phyloP scores from a whole-genome alignment of 2,888 invertebrate genomes.

The Drosophila buzzatii region DNA sequence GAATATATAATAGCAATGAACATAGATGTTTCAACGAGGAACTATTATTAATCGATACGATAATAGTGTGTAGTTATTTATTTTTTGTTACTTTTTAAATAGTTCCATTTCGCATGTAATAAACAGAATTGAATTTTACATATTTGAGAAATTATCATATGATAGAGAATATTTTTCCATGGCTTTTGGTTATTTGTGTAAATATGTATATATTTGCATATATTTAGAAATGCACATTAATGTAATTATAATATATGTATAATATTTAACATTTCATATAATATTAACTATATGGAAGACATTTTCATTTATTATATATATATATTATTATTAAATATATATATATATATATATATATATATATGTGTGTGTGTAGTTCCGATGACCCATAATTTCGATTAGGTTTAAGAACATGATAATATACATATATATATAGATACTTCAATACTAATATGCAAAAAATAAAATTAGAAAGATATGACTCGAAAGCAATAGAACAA shows the following conservation, averaged over 20 bases:
- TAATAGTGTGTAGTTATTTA: not conserved
- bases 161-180: conserved; percentile 2
- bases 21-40: not conserved
- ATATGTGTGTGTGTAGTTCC: conserved; percentile 7
- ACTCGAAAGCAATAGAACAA: conserved; percentile 48
- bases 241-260: conserved; percentile 46
- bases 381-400: conserved; percentile 33
- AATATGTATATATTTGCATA: conserved; percentile 44
- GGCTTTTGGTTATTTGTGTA: conserved; percentile 38
- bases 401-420: conserved; percentile 50
- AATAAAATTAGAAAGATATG: conserved; percentile 58
- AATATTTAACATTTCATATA: conserved; percentile 47
- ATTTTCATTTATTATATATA: conserved; percentile 76
- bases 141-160: not conserved
- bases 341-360: conserved; percentile 47
- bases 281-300: conserved; percentile 83
- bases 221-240: conserved; percentile 41
- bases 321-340: conserved; percentile 53
- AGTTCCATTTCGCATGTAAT: not conserved
- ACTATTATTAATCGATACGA: not conserved
- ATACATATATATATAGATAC: conserved; percentile 54
- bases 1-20: not conserved
- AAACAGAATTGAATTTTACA: conserved; percentile 6
- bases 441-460: conserved; percentile 56
- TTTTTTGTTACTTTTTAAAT: not conserved